Evolutionary conservation across 2,797 vertebrate genomes (phyloP).

Genomic region (Lacerta agilis): DNA sequence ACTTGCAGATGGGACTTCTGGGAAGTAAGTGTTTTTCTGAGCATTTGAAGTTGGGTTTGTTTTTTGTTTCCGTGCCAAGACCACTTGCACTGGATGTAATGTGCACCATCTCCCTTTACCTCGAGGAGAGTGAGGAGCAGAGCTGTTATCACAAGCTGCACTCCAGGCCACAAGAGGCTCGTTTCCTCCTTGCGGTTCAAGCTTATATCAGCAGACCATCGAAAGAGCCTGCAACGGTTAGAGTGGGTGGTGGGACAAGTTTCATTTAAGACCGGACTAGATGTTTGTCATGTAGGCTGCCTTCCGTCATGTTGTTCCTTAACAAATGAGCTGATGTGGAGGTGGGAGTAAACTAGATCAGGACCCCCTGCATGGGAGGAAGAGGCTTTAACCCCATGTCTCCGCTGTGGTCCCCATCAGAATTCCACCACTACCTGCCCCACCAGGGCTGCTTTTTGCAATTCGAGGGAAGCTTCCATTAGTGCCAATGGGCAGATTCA

Average conservation of each 20-base stretch:
- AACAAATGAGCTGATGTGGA: background rate
- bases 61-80: background rate
- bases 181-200: conserved; percentile 6
- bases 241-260: background rate
- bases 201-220: background rate
- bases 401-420: too few species aligned
- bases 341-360: background rate
- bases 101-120: too few species aligned
- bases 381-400: too few species aligned
- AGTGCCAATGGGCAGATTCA: too few species aligned
- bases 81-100: background rate
- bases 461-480: too few species aligned
- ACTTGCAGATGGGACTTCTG: background rate
- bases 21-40: background rate
- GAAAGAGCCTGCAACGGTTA: background rate
- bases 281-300: background rate
- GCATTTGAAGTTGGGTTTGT: background rate
- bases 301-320: background rate
- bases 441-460: too few species aligned
- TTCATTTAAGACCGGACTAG: background rate
- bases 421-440: too few species aligned
- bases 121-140: background rate
- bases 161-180: background rate
- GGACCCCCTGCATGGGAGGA: background rate
- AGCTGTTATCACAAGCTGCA: background rate